phyloP scores from a whole-genome alignment of 2,113 vertebrate species.

The Chloropsis hardwickii region DNA sequence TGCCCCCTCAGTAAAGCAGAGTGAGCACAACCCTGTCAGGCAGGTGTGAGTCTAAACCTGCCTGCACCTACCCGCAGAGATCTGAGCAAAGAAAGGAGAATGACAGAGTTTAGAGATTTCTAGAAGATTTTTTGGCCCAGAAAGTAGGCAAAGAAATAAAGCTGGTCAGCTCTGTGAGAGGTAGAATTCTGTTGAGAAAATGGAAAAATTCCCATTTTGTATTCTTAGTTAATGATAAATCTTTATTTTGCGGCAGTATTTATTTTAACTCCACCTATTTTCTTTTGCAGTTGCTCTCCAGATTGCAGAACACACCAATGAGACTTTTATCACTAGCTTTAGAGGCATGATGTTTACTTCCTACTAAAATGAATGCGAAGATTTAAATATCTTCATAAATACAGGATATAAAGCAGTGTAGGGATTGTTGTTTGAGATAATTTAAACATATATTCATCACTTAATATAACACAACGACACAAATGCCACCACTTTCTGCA shows the following conservation, averaged over 20 bases:
- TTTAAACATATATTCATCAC: background rate
- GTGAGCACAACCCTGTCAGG: fast-evolving
- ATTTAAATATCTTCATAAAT: background rate
- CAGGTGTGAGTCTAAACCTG: fast-evolving
- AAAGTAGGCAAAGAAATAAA: background rate
- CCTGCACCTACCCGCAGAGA: fast-evolving
- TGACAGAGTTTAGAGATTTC: fast-evolving
- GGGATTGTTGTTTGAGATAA: background rate
- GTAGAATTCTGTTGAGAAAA: background rate
- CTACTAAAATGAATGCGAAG: background rate
- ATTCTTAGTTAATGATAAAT: background rate
- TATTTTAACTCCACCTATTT: background rate
- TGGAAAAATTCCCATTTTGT: background rate
- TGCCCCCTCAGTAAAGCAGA: background rate
- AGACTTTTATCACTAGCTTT: background rate
- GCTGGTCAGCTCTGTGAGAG: background rate
- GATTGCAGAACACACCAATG: background rate
- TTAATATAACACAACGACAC: background rate
- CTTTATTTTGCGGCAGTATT: background rate
- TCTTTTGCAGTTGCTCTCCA: background rate
- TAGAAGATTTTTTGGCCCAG: background rate
- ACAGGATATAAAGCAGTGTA: background rate
- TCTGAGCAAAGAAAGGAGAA: background rate
- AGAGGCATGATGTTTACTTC: background rate
- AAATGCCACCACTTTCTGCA: background rate